Conservation (phyloP, 64 coral and sea anemone species). For the Montipora cactus region DNA sequence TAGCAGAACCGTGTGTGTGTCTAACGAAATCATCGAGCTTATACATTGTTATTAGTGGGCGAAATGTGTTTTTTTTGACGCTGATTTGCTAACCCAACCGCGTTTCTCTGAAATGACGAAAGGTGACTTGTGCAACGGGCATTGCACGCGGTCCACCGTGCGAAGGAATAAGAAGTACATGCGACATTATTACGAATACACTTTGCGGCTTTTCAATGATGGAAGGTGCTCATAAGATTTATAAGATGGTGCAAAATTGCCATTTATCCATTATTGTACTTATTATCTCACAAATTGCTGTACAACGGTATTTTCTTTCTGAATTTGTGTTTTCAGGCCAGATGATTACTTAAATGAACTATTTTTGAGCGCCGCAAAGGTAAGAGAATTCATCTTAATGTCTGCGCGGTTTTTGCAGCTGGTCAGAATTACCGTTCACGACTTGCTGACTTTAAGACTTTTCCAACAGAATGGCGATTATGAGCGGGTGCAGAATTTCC, state of each 20-base stretch:
- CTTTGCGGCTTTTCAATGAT: constrained; percentile 70
- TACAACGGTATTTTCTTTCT: neutral
- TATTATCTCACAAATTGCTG: no score
- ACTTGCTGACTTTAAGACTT: neutral
- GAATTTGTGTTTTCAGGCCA: constrained; percentile 28
- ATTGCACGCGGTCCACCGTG: neutral
- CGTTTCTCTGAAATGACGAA: constrained; percentile 75
- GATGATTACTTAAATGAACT: constrained; percentile 77
- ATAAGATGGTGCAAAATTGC: neutral
- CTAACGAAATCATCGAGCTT: neutral
- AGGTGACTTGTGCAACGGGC: constrained; percentile 15
- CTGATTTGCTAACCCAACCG: constrained; percentile 15
- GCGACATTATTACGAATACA: constrained; percentile 84
- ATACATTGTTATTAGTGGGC: neutral
- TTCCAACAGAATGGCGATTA: constrained; percentile 81
- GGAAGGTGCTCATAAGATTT: constrained; percentile 65
- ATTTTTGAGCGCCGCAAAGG: constrained; percentile 89
- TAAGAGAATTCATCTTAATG: neutral
- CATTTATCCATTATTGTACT: neutral
- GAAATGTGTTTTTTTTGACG: constrained; percentile 10
- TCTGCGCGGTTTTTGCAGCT: neutral
- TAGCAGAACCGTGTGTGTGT: constrained; percentile 14
- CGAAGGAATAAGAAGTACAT: constrained; percentile 66
- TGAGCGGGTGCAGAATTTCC: constrained; percentile 83
- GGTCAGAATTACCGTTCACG: neutral